Evolutionary conservation across 2,888 invertebrate species (phyloP).

Genomic region (Heliconius ismenius): DNA sequence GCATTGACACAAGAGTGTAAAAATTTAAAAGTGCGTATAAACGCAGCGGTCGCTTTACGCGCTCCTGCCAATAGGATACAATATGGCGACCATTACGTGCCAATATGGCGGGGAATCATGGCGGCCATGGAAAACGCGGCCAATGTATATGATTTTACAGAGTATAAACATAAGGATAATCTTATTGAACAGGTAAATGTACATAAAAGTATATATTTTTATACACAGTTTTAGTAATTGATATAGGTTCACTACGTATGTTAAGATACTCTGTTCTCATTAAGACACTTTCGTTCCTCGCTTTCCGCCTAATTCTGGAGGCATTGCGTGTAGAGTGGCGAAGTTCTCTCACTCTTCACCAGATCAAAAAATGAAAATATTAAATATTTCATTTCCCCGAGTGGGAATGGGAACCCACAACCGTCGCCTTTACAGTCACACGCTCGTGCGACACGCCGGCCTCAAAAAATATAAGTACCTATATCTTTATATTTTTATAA

Average conservation of each 20-base stretch:
- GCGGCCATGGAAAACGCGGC: slow-evolving; percentile 89
- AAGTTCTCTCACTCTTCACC: no score
- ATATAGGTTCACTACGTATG: no score
- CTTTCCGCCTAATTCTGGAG: no score
- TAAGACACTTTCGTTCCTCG: no score
- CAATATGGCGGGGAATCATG: slow-evolving; percentile 87
- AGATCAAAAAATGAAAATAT: no score
- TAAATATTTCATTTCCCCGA: no score
- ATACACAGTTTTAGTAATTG: neutral
- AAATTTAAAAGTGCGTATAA: slow-evolving; percentile 95
- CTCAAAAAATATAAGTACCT: neutral
- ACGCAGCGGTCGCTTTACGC: slow-evolving; percentile 89
- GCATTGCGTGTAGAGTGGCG: no score
- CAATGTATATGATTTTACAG: slow-evolving; percentile 89
- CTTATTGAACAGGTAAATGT: slow-evolving; percentile 88
- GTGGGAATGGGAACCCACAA: no score
- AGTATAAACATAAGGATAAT: slow-evolving; percentile 92
- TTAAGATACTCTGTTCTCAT: no score
- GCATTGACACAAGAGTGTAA: slow-evolving; percentile 87
- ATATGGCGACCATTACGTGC: slow-evolving; percentile 84
- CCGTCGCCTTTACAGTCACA: no score
- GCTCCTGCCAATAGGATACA: slow-evolving; percentile 82
- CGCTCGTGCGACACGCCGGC: no score
- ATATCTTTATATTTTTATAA: neutral
- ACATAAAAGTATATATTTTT: no score